A percentile compares a stretch with the other conserved stretches of the same genome.
Conservation (phyloP, 2,797 vertebrate genomes). For the Dryobates pubescens region DNA sequence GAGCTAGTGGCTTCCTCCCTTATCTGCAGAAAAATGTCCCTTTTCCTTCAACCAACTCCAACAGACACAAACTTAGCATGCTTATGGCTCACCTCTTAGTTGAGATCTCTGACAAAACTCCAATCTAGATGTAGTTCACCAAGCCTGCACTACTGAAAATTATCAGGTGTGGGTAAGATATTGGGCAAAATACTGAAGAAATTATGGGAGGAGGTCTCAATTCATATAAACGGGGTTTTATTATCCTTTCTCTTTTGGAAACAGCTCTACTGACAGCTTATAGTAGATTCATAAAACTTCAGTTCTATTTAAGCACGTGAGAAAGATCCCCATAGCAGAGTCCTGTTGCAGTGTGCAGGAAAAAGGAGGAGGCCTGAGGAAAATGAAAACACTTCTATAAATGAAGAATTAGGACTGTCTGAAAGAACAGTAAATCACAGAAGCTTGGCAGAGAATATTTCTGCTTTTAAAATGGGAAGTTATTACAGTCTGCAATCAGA, state of each 20-base stretch:
- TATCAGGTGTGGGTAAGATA: neutral
- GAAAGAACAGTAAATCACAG: neutral
- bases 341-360: neutral
- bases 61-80: rapidly evolving
- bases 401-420: neutral
- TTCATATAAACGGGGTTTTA: neutral
- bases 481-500: slow-evolving; percentile 52
- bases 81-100: rapidly evolving
- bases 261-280: neutral
- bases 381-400: neutral
- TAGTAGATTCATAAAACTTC: neutral
- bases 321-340: neutral
- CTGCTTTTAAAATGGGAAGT: slow-evolving; percentile 34
- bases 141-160: neutral
- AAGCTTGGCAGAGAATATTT: slow-evolving; percentile 12
- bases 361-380: neutral
- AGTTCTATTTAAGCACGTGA: neutral
- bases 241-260: neutral
- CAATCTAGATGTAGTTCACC: neutral
- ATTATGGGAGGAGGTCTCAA: rapidly evolving
- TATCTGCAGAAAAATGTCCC: neutral
- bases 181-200: neutral
- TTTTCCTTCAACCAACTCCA: neutral
- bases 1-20: neutral
- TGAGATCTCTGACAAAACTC: neutral